A percentile compares a stretch with the other conserved stretches of the same genome.
Conservation (phyloP, 2,888 invertebrate species). For the Lithophane leautieri region DNA sequence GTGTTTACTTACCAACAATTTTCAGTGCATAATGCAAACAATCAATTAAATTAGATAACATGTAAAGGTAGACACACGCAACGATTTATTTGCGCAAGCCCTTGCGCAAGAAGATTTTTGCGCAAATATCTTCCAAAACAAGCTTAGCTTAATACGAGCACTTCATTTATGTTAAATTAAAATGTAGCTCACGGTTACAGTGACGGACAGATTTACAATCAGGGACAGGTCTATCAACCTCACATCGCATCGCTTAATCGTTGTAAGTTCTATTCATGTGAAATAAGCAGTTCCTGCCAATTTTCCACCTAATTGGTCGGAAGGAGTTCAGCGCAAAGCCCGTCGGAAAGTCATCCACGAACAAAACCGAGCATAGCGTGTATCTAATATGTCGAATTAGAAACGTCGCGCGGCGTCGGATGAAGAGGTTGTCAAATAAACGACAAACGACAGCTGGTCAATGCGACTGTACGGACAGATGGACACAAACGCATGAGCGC, state of each 20-base stretch:
- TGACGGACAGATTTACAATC: too few relatives aligned
- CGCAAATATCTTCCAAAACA: too few relatives aligned
- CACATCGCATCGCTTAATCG: background rate
- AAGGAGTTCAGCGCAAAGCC: constrained; percentile 5
- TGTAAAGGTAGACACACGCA: too few relatives aligned
- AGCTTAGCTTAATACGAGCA: background rate
- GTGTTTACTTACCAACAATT: too few relatives aligned
- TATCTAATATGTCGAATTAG: constrained; percentile 43
- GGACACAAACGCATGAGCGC: constrained; percentile 41
- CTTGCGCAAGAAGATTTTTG: too few relatives aligned
- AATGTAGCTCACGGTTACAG: background rate
- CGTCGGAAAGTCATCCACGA: constrained; percentile 37
- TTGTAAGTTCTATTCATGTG: constrained; percentile 19
- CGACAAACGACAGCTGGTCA: constrained; percentile 53
- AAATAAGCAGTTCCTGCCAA: constrained; percentile 11
- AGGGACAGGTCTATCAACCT: background rate
- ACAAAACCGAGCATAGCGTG: constrained; percentile 44
- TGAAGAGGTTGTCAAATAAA: constrained; percentile 48
- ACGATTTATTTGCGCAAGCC: too few relatives aligned
- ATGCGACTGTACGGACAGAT: constrained; percentile 18
- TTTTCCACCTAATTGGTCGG: constrained; percentile 25
- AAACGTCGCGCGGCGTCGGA: constrained; percentile 2
- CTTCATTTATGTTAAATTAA: background rate
- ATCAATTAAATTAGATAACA: too few relatives aligned
- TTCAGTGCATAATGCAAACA: background rate